Conservation (phyloP, 2,113 vertebrate species). For the Serinus canaria region DNA sequence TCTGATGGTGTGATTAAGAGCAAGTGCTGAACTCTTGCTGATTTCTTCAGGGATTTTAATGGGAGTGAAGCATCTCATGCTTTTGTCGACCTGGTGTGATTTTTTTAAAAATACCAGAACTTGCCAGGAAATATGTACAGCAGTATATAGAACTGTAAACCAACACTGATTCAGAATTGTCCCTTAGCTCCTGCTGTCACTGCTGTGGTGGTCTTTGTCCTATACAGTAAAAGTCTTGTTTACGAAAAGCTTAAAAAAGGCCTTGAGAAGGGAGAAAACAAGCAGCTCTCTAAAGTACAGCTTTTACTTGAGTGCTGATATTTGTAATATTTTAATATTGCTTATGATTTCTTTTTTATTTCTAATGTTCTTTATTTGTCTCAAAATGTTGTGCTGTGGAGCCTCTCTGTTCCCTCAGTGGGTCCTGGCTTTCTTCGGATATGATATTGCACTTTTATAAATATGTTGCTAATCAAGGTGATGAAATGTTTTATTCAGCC, state of each 20-base stretch:
- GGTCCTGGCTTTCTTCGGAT: not conserved
- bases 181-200: not conserved
- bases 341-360: not conserved
- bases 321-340: not conserved
- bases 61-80: not conserved
- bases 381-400: not conserved
- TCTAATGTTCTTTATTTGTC: not conserved
- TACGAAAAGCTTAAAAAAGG: not conserved
- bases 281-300: not conserved
- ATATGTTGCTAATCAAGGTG: not conserved
- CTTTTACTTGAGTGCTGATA: not conserved
- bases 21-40: not conserved
- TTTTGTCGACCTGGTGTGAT: not conserved
- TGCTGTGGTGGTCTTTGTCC: not conserved
- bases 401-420: not conserved
- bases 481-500: not conserved
- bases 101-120: not conserved
- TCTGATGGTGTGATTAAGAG: not conserved
- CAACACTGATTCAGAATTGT: not conserved
- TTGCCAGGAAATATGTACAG: not conserved
- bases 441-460: not conserved
- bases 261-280: not conserved
- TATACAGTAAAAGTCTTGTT: not conserved
- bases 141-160: not conserved
- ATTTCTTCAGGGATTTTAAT: not conserved